Evolutionary conservation across 2,113 vertebrate species (phyloP).

Genomic region (Colossoma macropomum): DNA sequence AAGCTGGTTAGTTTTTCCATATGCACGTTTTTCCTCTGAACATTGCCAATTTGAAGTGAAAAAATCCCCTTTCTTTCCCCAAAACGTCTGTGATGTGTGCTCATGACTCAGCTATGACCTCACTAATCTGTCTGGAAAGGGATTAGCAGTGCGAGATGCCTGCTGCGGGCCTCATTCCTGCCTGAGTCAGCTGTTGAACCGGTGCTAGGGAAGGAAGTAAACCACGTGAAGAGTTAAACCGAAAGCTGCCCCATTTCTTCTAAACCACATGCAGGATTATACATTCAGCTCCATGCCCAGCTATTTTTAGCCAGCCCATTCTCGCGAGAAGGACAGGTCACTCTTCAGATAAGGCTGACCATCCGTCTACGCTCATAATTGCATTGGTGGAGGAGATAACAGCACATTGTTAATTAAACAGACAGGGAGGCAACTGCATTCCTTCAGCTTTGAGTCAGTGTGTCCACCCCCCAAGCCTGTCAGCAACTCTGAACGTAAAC

Average conservation of each 20-base stretch:
- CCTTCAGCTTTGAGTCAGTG: conserved; percentile 30
- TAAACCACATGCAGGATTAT: conserved; percentile 48
- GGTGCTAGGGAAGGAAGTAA: conserved; percentile 59
- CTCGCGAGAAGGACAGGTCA: conserved; percentile 32
- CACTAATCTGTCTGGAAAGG: conserved; percentile 27
- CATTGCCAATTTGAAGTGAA: not conserved
- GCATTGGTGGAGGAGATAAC: conserved; percentile 17
- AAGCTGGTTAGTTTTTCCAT: too few relatives aligned
- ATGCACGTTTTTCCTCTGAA: too few relatives aligned
- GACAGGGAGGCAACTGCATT: not conserved
- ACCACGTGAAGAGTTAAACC: conserved; percentile 53
- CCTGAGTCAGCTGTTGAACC: conserved; percentile 54
- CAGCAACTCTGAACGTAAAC: not conserved
- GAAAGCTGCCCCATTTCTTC: conserved; percentile 16
- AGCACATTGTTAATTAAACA: conserved; percentile 43
- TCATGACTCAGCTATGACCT: conserved; percentile 21
- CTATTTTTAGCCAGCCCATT: conserved; percentile 36
- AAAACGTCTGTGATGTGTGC: conserved; percentile 3
- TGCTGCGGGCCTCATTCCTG: conserved; percentile 11
- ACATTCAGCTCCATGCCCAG: conserved; percentile 40
- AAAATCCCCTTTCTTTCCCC: conserved; percentile 13
- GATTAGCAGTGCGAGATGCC: conserved; percentile 17
- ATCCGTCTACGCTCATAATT: conserved; percentile 11
- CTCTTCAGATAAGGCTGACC: conserved; percentile 39
- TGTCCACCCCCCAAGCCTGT: not conserved